phyloP scores from a whole-genome alignment of 2,113 vertebrate species.

The Eptesicus fuscus region DNA sequence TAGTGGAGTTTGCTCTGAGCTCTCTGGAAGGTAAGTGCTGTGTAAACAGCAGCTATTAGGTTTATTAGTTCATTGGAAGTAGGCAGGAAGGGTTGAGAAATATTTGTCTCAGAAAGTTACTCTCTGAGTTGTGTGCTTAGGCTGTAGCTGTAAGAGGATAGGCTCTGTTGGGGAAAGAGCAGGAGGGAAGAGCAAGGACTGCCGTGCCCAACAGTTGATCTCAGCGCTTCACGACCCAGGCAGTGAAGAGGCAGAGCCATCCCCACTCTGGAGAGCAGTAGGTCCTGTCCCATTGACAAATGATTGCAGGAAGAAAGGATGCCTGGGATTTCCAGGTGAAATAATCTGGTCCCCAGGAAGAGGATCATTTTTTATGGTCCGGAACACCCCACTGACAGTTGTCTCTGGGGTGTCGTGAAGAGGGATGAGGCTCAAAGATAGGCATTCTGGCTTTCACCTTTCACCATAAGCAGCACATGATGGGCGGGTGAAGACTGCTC shows the following conservation, averaged over 20 bases:
- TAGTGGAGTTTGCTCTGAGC: slow-evolving; percentile 10
- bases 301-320: slow-evolving; percentile 43
- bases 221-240: not conserved
- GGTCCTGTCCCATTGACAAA: slow-evolving; percentile 51
- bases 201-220: not conserved
- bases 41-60: slow-evolving; percentile 19
- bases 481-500: slow-evolving; percentile 14
- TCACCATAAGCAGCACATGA: not conserved
- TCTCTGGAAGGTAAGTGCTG: slow-evolving; percentile 18
- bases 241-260: not conserved
- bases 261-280: not conserved
- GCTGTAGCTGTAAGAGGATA: not conserved
- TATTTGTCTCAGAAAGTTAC: not conserved
- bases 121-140: not conserved
- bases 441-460: slow-evolving; percentile 10
- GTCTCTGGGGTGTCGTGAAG: slow-evolving; percentile 79
- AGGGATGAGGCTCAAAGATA: slow-evolving; percentile 68
- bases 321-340: slow-evolving; percentile 67
- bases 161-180: not conserved
- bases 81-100: not conserved
- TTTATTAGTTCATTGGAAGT: slow-evolving; percentile 43
- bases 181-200: not conserved
- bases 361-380: slow-evolving; percentile 79
- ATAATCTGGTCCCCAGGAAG: slow-evolving; percentile 74
- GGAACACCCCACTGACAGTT: slow-evolving; percentile 83